A percentile compares a stretch with the other conserved stretches of the same genome.
phyloP scores from a whole-genome alignment of 2,113 vertebrate genomes.

The Aegithalos caudatus region DNA sequence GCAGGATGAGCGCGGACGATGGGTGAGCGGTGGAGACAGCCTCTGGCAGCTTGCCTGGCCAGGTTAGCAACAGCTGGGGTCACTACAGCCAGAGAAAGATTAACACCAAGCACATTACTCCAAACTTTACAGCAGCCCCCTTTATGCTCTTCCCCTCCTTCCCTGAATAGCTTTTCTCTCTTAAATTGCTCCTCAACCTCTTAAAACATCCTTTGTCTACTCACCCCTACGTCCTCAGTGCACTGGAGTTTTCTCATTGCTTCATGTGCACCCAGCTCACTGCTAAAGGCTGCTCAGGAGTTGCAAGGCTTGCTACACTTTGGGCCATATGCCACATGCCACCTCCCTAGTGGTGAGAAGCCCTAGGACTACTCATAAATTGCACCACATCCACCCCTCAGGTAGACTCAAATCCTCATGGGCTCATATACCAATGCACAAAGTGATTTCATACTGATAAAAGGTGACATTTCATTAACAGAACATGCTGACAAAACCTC shows the following conservation, averaged over 20 bases:
- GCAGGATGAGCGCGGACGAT: slow-evolving; percentile 29
- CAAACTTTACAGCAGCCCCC: not conserved
- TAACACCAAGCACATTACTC: not conserved
- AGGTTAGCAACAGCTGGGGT: not conserved
- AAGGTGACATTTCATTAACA: slow-evolving; percentile 45
- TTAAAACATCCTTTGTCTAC: not conserved
- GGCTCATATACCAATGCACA: not conserved
- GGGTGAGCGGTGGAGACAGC: slow-evolving; percentile 43
- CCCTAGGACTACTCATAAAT: not conserved
- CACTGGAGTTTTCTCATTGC: not conserved
- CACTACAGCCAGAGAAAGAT: not conserved
- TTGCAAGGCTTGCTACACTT: not conserved
- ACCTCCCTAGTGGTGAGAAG: not conserved
- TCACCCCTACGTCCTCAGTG: not conserved
- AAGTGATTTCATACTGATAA: not conserved
- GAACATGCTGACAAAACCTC: slow-evolving; percentile 37
- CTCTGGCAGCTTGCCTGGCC: slow-evolving; percentile 37
- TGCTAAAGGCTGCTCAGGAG: not conserved
- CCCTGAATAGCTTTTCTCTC: not conserved
- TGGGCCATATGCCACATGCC: not conserved
- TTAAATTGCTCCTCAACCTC: not conserved
- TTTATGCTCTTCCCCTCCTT: not conserved
- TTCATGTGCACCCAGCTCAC: not conserved
- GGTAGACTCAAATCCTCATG: not conserved
- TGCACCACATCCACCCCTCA: not conserved